Base-by-base conservation (phyloP, 2,888 invertebrate genomes). In the Pammene aurita region DNA sequence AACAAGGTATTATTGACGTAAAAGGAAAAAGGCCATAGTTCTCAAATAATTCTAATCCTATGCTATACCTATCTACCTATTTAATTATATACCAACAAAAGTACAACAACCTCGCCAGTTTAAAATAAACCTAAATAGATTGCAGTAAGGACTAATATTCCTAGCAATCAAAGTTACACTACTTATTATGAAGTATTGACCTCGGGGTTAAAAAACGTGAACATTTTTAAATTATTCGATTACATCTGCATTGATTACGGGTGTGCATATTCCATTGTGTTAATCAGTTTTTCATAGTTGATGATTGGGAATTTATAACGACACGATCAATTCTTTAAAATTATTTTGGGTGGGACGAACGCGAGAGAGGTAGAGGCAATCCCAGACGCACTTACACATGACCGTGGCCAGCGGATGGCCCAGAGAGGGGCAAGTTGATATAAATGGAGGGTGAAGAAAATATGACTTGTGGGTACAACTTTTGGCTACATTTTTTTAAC, bases 211-310 rank as follows among this genome's bases (percentile, higher is more conserved):
- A 67, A 34, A 46, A 67, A 62, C 42, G 58, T 35, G 50, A 55
- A n/a, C 48, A 46, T 38, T 5, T 50, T 58, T 68, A 56, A 68
- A 57, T 68, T 63, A 68, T 68, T 63, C 67, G 67, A 35, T 63
- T 68, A 68, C 62, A 68, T 68, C 63, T 63, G 42, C 67, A 67
- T 35, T 57, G 34, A 63, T 68, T 68, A 41, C 54, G 18, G 48
- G 18, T 52, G 26, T 16, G 26, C 42, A 58, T 66, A 52, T 48
- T 67, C 46, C 11, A 62, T 44, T 35, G 34, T 42, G 34, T n/a
- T 7, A 38, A 16, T 42, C 42, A 4, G 26, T 13, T 56, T 44
- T 26, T 57, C 26, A 57, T 35, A 11, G 54, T 50, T 46, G 38
- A 1, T 46, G 42, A 57, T 26, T 42, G 1, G 7, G n/a, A n/a